These are phyloP conservation scores for Seriola dumerili DNA, from an alignment of 2,113 vertebrate species.

Conservation along the genomic window DNA sequence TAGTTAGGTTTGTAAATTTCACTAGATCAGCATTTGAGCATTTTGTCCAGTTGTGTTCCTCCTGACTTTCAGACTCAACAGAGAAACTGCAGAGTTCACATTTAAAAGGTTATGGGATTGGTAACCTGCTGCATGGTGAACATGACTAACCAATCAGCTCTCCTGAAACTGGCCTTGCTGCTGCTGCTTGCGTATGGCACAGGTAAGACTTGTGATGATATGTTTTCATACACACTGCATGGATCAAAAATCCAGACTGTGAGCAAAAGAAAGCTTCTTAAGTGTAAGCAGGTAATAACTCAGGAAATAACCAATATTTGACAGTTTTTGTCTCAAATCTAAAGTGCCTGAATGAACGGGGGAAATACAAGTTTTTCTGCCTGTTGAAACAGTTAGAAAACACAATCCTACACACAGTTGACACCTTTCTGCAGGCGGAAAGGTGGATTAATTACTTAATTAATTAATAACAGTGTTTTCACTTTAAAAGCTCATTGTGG, in stretches of 20 bases:
- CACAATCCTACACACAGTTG: background rate
- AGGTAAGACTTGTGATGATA: slow-evolving; percentile 61
- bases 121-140: slow-evolving; percentile 18
- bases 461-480: background rate
- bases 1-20: background rate
- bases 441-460: background rate
- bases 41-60: background rate
- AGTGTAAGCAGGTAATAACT: slow-evolving; percentile 1
- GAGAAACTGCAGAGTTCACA: background rate
- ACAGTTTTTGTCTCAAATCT: background rate
- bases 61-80: background rate
- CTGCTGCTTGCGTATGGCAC: slow-evolving; percentile 35
- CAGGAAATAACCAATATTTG: background rate
- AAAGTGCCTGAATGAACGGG: background rate
- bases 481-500: background rate
- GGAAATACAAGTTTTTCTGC: background rate
- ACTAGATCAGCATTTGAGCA: background rate
- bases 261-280: background rate
- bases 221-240: background rate
- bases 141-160: slow-evolving; percentile 44
- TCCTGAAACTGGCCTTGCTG: slow-evolving; percentile 39
- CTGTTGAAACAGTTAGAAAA: background rate
- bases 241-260: background rate
- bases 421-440: background rate
- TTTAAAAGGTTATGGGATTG: background rate